These are phyloP conservation scores for Argopecten irradians DNA, from an alignment of 1,140 invertebrate genomes.

Conservation along the genomic window DNA sequence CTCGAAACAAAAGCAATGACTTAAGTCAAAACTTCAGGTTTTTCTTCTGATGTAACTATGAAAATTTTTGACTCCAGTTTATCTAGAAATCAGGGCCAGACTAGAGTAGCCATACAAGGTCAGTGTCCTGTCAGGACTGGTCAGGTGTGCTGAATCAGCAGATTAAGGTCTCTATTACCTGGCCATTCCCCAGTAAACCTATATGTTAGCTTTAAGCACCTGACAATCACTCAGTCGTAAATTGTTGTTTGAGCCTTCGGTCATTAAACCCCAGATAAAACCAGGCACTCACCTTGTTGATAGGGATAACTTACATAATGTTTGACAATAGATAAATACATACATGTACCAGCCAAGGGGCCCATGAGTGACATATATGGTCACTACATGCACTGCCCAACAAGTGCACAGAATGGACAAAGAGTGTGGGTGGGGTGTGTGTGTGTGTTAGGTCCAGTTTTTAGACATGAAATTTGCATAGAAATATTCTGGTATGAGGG, in stretches of 20 bases:
- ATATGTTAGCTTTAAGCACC: neutral
- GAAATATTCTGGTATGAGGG: no score
- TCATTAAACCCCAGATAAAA: neutral
- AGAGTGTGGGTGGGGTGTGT: no score
- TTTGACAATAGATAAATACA: neutral
- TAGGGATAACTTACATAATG: neutral
- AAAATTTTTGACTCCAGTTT: no score
- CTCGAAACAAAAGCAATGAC: no score
- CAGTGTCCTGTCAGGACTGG: neutral
- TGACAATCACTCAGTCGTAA: neutral
- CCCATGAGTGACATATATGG: neutral
- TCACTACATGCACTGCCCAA: neutral
- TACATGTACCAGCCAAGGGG: neutral
- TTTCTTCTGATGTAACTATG: no score
- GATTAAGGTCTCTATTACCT: neutral
- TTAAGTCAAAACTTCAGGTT: no score
- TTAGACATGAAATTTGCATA: no score
- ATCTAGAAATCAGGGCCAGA: no score
- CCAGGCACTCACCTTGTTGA: neutral
- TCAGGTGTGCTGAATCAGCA: neutral
- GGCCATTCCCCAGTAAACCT: neutral
- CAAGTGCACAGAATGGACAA: no score
- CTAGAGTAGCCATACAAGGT: neutral
- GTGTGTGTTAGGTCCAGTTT: no score
- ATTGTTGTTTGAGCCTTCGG: slow-evolving; percentile 14